Base-by-base conservation (phyloP, 2,113 vertebrate genomes). In the Pachycephala philippinensis region DNA sequence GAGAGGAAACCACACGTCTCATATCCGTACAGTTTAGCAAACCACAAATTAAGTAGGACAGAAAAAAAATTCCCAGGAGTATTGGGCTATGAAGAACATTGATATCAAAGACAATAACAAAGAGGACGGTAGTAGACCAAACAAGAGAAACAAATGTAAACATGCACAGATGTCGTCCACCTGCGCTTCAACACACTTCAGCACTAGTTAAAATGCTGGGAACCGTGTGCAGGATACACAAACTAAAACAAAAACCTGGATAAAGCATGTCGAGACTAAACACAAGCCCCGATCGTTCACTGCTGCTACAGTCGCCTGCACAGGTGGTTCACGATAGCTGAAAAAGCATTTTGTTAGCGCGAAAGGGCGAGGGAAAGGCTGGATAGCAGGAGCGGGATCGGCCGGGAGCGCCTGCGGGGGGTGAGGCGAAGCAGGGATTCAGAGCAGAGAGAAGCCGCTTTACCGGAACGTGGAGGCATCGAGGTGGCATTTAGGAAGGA, bases 141-240 rank as follows among this genome's bases (percentile, higher is more conserved):
- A 71, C 64, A 83, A 30, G 31, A 85, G 39, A 49, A 83, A 33
- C 18, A 42, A 66, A 70, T 4, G 4, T 21, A 70, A 81, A 45
- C 68, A 39, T 1, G 6, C 52, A 19, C 10, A 26, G 27, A 72
- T 57, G 21, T 9, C 2, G 2, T 42, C 40, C 66, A 40, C 45
- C n/a, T 19, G n/a, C 0, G 0, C 59, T n/a, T 64, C 64, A n/a
- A 26, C 40, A 22, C 66, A 4, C 15, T 37, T 54, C 44, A 6
- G 33, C 0, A 2, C 20, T 31, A 49, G 2, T 15, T 56, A 61
- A 47, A 21, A 5, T 3, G 45, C 54, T 74, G 72, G 50, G 44
- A 66, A 21, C 23, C 1, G 0, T 2, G 15, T 2, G 44, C 44
- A 23, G 42, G 57, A 10, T 3, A 22, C 44, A 42, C 37, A 56